Conservation (phyloP, 2,797 vertebrate species). For the Sebastes cheni region DNA sequence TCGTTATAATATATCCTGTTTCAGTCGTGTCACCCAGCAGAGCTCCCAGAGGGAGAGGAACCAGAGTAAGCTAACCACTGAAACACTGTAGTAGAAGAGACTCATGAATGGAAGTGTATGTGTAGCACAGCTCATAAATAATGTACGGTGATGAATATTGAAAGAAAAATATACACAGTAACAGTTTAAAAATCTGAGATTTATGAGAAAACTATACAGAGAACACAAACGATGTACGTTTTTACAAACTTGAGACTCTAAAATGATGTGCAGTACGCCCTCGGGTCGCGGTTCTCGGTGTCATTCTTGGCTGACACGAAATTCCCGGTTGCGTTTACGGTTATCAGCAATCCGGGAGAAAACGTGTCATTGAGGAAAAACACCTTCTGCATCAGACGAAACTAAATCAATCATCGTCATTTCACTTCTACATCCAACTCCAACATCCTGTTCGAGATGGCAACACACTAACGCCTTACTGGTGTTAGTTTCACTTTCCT, state of each 20-base stretch:
- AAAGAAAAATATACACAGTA: background rate
- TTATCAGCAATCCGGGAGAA: constrained; percentile 95
- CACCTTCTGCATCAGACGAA: constrained; percentile 52
- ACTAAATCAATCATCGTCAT: background rate
- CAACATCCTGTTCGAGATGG: background rate
- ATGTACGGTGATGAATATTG: background rate
- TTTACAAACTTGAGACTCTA: background rate
- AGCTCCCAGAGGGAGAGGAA: background rate
- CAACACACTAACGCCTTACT: background rate
- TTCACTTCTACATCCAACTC: too few relatives aligned
- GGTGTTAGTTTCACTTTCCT: constrained; percentile 24
- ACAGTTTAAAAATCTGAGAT: background rate
- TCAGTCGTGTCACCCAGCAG: background rate
- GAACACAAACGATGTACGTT: background rate
- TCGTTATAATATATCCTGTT: background rate
- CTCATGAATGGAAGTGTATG: background rate
- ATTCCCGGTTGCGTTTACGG: constrained; percentile 90
- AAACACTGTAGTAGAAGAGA: background rate
- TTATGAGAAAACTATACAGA: constrained; percentile 2
- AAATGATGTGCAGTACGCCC: background rate
- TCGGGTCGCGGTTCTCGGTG: constrained; percentile 29
- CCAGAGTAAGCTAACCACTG: background rate
- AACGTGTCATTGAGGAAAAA: constrained; percentile 98
- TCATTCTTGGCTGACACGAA: constrained; percentile 93
- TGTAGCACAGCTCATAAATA: background rate